phyloP scores from a whole-genome alignment of 1,140 invertebrate species.

The Cotesia vestalis region DNA sequence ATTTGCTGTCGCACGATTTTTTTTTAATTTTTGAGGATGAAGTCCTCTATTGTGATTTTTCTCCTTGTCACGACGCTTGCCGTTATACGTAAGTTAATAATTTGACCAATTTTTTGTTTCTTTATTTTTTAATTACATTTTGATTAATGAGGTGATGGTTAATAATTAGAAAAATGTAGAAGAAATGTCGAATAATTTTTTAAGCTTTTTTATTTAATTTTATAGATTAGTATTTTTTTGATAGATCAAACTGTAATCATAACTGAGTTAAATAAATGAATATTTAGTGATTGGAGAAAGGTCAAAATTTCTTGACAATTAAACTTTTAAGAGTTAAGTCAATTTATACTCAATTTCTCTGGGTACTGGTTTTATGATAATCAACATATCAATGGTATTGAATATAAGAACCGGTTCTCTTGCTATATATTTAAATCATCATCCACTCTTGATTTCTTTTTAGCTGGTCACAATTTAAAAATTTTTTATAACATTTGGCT shows the following conservation, averaged over 20 bases:
- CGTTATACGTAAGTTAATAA: conserved; percentile 53
- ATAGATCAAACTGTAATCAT: no score
- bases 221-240: no score
- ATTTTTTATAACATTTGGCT: not conserved
- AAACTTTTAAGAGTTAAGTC: not conserved
- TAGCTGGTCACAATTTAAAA: no score
- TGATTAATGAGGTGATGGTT: not conserved
- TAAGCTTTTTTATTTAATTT: no score
- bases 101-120: not conserved
- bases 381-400: not conserved
- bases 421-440: not conserved
- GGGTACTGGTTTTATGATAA: conserved; percentile 21
- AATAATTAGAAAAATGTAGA: not conserved
- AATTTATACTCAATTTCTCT: conserved; percentile 37
- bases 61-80: conserved; percentile 47
- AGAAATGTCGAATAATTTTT: no score
- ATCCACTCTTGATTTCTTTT: conserved; percentile 26
- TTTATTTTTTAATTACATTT: conserved; percentile 5
- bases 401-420: conserved; percentile 23
- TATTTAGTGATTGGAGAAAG: not conserved
- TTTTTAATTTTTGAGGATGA: conserved; percentile 40
- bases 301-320: conserved; percentile 8
- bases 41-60: conserved; percentile 54
- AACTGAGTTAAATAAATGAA: no score
- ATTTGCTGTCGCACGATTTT: not conserved